phyloP scores from a whole-genome alignment of 2,113 vertebrate species.

The Aldabrachelys gigantea region DNA sequence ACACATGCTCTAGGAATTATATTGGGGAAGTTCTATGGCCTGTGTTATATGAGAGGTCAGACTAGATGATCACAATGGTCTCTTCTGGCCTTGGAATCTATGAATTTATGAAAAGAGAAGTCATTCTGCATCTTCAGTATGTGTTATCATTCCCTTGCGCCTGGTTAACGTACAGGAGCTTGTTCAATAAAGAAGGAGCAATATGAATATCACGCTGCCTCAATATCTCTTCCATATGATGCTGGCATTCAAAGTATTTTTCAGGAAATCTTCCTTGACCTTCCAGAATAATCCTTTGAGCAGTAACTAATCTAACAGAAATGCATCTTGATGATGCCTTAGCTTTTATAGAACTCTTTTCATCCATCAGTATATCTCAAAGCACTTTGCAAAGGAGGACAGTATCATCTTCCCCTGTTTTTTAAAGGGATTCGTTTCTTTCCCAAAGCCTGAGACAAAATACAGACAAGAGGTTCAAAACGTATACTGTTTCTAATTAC shows the following conservation, averaged over 20 bases:
- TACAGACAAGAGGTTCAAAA: neutral
- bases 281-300: neutral
- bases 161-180: rapidly evolving
- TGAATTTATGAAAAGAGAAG: neutral
- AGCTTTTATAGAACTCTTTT: too few relatives aligned
- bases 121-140: neutral
- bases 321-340: neutral
- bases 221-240: too few relatives aligned
- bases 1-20: too few relatives aligned
- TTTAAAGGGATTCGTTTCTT: neutral
- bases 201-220: rapidly evolving
- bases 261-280: neutral
- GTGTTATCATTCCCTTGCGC: rapidly evolving
- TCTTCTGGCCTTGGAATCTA: too few relatives aligned
- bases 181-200: rapidly evolving
- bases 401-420: too few relatives aligned
- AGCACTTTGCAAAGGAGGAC: too few relatives aligned
- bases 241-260: neutral
- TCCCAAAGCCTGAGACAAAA: neutral
- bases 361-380: too few relatives aligned
- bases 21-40: too few relatives aligned
- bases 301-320: neutral
- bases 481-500: neutral
- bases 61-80: too few relatives aligned
- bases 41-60: too few relatives aligned